Evolutionary conservation across 2,113 vertebrate genomes (phyloP), one percentile per base, ranked within the genome.

Genomic region (Gobiocypris rarus): DNA sequence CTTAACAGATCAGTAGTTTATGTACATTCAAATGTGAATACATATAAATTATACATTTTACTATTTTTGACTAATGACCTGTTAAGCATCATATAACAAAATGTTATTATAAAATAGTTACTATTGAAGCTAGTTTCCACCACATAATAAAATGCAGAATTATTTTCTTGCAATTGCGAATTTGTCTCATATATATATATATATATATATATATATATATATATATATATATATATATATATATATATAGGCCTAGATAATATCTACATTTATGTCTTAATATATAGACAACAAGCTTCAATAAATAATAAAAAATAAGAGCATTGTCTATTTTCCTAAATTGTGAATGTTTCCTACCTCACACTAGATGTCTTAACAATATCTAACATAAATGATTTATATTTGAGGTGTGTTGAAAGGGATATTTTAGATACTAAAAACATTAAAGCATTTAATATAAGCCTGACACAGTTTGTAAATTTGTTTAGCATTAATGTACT

Each of bases 281-380:
- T 48, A 48, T 48, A 13, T 48, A 48, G 11, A 48, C 10, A 13
- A 38, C 38, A 38, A 38, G 38, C 38, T 38, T 38, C 6, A 38
- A 38, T 7, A 38, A 38, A 38, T 38, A 38, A 7, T 7, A 38
- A 34, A 34, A 34, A 34, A 34, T 34, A 34, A 26, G 14, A 52
- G 31, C 10, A 50, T 17, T 52, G 17, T 78, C 56, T 79, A 84
- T 84, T 84, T 84, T 78, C 50, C n/a, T 45, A 84, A 24, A n/a
- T 76, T 83, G n/a, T 70, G 24, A 43, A 17, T 69, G 82, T 69
- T 78, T 50, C 8, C 56, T 79, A 63, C 38, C 38, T 63, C 34
- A 26, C 54, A 76, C 9, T 70, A 70, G 14, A 34, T 75, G 52
- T 76, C 50, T 56, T 58, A 38, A 45, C 41, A 48, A 58, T 58